Base-by-base conservation (phyloP, 2,113 vertebrate genomes). In the Xenopus borealis region DNA sequence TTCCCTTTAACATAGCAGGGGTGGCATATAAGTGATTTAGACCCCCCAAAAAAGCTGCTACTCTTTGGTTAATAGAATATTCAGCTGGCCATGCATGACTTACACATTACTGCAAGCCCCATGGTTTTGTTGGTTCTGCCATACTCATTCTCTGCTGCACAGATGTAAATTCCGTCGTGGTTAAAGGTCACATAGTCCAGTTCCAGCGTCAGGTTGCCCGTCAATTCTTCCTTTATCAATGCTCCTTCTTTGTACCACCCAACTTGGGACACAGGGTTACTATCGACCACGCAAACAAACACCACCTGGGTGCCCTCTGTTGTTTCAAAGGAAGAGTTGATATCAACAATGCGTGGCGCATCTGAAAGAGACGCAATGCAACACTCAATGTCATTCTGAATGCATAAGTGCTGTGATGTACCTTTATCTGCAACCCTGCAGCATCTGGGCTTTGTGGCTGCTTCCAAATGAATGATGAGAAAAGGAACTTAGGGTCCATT, bases 251-350 rank as follows among this genome's bases (percentile, higher is more conserved):
- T 89, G 78, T 90, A 83, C 95, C 95, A 96, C 23, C 91, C 86
- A 63, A 96, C 90, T 75, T 86, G 85, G 9, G 94, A 78, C 13
- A 68, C 75, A 3, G 95, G 95, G 81, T 94, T 96, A 76, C 94
- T 95, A 84, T 96, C 94, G 45, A 94, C 93, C 73, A 91, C 90
- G 12, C 95, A 96, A 79, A 93, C 84, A 80, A 96, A 84, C 47
- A 81, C 86, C 81, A 95, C 90, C 1, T 89, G 89, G 12, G 87
- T 91, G 75, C 94, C 93, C 76, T 96, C 94, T 79, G 93, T 94
- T 72, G 93, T 91, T 79, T 95, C 94, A 14, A 89, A 84, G 0
- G 94, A 94, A 7, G 90, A 86, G 44, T 95, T 95, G 47, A 94
- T 91, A 87, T 94, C 94, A 74, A 95, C 90, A 0, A 92, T 91